Conservation (phyloP, 2,113 vertebrate species). For the Jaculus jaculus region DNA sequence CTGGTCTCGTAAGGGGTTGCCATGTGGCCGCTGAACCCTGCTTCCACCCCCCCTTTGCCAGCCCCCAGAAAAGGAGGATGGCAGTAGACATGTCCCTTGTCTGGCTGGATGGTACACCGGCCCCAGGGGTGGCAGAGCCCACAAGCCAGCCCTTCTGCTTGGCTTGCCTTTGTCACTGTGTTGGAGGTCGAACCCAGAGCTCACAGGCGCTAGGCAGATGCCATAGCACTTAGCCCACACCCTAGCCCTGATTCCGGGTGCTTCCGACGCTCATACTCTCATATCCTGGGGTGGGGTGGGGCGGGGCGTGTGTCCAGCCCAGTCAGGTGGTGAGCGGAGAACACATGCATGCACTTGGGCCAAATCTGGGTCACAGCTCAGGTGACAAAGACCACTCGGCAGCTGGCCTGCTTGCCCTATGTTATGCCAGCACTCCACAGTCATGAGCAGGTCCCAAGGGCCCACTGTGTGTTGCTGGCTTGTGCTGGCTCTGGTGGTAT, state of each 20-base stretch:
- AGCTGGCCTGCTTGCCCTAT: not conserved
- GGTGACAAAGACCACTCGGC: not conserved
- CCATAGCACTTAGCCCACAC: not conserved
- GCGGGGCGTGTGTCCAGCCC: not conserved
- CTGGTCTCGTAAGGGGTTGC: not conserved
- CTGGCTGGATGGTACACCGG: not conserved
- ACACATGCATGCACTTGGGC: not conserved
- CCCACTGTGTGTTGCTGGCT: not conserved
- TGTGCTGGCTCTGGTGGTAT: not conserved
- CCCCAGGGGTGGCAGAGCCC: no score
- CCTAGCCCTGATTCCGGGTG: not conserved
- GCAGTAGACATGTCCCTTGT: not conserved
- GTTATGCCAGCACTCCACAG: not conserved
- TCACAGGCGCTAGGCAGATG: not conserved
- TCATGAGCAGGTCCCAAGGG: rapidly evolving
- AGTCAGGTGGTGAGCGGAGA: not conserved
- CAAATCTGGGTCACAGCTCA: not conserved
- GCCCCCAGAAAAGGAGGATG: not conserved
- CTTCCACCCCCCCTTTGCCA: not conserved
- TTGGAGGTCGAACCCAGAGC: not conserved
- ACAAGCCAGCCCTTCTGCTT: no score
- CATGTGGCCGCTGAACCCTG: no score
- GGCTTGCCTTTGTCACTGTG: no score
- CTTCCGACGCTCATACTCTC: not conserved
- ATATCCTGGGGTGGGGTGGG: no score